Evolutionary conservation across 2,888 invertebrate genomes (phyloP), one percentile per base, ranked within the genome.

Genomic region (Mimumesa dahlbomi): DNA sequence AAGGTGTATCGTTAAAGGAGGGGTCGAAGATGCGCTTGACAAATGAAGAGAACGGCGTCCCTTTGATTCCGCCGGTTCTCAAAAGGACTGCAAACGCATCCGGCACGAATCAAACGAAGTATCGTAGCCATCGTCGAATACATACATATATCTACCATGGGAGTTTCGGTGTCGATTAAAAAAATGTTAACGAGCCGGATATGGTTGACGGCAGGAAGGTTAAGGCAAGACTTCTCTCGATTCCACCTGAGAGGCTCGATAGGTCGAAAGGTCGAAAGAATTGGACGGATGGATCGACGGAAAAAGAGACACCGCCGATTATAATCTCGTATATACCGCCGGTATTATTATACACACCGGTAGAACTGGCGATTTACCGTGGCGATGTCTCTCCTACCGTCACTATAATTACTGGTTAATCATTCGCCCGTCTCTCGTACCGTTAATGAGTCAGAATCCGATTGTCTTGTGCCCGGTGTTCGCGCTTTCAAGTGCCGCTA

Each of bases 151-250:
- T n/a, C n/a, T n/a, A n/a, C n/a, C n/a, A n/a, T n/a, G n/a, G n/a
- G n/a, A n/a, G n/a, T n/a, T n/a, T n/a, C 38, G 50, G 57, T 61
- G 77, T 58, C 72, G 63, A 79, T 75, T 68, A 69, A 68, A 82
- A 81, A 82, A 75, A 80, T 80, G 68, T 80, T 83, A 83, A 84
- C 79, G 82, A 84, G 74, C 70, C 65, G 75, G 73, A 74, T 68
- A 58, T 56, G 49, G 54, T 25, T 67, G 74, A 73, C 68, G 67
- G 53, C 53, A 61, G 66, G 67, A 63, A 75, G 73, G 68, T 70
- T 72, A 75, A 73, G 66, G 69, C 61, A 34, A 80, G 62, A 63
- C 48, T n/a, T n/a, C n/a, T 49, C 57, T 19, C 48, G 63, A 57
- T 45, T 76, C 63, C 40, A 49, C 21, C 21, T 4, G 14, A 16